Evolutionary conservation across 2,888 invertebrate genomes (phyloP).

Genomic region (Pterobdella sp.): DNA sequence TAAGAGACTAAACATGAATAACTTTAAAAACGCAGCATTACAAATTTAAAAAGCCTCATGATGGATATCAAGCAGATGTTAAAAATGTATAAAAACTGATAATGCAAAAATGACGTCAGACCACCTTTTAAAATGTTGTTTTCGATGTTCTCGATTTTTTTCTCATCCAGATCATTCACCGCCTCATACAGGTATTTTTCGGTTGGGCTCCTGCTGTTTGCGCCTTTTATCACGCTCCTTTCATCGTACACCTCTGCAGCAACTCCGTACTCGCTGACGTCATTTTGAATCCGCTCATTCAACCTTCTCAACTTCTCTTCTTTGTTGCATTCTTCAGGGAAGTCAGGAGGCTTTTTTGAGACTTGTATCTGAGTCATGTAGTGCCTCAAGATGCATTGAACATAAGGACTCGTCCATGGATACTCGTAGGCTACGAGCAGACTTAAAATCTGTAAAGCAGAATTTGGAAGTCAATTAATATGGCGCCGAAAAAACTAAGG

Average conservation of each 20-base stretch:
- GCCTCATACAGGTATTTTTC: background rate
- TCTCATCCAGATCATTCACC: no score
- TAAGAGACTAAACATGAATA: no score
- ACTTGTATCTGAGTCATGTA: background rate
- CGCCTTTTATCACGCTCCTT: background rate
- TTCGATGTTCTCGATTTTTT: no score
- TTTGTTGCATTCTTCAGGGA: constrained; percentile 3
- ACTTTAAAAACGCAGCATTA: no score
- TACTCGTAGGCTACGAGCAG: background rate
- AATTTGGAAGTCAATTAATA: no score
- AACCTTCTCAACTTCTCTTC: background rate
- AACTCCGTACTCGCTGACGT: background rate
- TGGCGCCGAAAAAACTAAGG: no score
- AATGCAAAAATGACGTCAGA: no score
- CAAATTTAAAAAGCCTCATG: no score
- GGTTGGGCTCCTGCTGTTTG: background rate
- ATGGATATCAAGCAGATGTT: no score
- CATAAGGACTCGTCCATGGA: background rate
- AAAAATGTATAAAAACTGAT: no score
- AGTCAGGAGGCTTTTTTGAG: background rate
- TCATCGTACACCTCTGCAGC: background rate
- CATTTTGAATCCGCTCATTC: background rate
- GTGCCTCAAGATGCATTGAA: constrained; percentile 4
- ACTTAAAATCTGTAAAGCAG: background rate
- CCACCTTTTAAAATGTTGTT: no score